Evolutionary conservation across 2,797 vertebrate species (phyloP).

Genomic region (Salarias fasciatus): DNA sequence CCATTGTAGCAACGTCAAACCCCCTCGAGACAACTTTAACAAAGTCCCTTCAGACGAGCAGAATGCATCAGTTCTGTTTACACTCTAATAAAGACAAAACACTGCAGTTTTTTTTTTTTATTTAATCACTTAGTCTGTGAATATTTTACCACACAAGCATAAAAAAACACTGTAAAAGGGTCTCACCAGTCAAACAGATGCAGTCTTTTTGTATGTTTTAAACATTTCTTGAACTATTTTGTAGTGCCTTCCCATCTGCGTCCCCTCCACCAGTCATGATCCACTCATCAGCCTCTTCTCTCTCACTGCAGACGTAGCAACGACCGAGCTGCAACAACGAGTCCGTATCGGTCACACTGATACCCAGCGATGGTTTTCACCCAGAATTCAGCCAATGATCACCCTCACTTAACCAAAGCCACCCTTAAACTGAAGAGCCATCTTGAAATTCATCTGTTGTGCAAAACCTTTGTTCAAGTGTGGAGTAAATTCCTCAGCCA

Average conservation of each 20-base stretch:
- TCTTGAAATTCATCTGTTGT: slow-evolving; percentile 37
- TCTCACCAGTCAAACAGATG: slow-evolving; percentile 29
- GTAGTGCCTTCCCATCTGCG: slow-evolving; percentile 51
- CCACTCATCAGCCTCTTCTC: background rate
- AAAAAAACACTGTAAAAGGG: too few species aligned
- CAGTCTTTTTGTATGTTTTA: slow-evolving; percentile 34
- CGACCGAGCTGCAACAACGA: slow-evolving; percentile 35
- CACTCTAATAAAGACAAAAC: slow-evolving; percentile 37
- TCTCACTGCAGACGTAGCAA: slow-evolving; percentile 48
- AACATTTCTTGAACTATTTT: slow-evolving; percentile 31
- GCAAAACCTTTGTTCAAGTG: too few species aligned
- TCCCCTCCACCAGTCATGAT: slow-evolving; percentile 1
- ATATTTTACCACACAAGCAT: slow-evolving; percentile 21
- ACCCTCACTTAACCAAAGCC: slow-evolving; percentile 59
- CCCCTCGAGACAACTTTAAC: slow-evolving; percentile 33
- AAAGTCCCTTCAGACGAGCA: slow-evolving; percentile 45
- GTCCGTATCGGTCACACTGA: slow-evolving; percentile 43
- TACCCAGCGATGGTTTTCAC: slow-evolving; percentile 35
- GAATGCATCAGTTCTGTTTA: slow-evolving; percentile 57
- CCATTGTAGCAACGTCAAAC: slow-evolving; percentile 35
- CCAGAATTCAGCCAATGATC: slow-evolving; percentile 47
- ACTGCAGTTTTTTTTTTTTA: slow-evolving; percentile 46
- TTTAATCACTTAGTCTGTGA: slow-evolving; percentile 28
- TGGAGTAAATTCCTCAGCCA: too few species aligned
- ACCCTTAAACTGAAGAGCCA: slow-evolving; percentile 25